Base-by-base conservation (phyloP, 2,888 invertebrate species). In the Drosophila mimica region DNA sequence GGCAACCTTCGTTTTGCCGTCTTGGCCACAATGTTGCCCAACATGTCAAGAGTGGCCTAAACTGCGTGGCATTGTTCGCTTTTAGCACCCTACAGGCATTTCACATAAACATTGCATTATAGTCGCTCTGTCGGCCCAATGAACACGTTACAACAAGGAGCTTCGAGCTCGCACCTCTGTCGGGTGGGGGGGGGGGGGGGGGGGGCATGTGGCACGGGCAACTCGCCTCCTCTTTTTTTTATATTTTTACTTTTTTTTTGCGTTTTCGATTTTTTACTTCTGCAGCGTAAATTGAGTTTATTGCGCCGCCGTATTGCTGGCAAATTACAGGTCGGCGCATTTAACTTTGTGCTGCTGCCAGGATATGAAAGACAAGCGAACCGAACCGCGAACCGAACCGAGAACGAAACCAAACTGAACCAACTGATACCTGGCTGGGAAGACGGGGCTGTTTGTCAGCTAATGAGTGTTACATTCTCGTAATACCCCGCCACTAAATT, bases 261-360 rank as follows among this genome's bases (percentile, higher is more conserved):
- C 4, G 15, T 20, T 20, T 13, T 46, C n/a, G 9, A n/a, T 15
- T 46, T 46, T 8, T 38, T n/a, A n/a, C n/a, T n/a, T 25, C 13
- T 30, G 49, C 83, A 80, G 82, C 78, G 77, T 81, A 83, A 88
- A 88, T 85, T 88, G 83, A 81, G 82, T 82, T 82, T 91, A 87
- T 88, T 83, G 91, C 88, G 88, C 83, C 77, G 90, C 88, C 83
- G 86, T 91, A 87, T 89, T 82, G 82, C 91, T 69, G 78, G 84
- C 81, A 91, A 91, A 91, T 91, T 91, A 91, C 79, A 91, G 91
- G 91, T 88, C 90, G 90, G 90, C 89, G 70, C 82, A 80, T 91
- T 91, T 91, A 91, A 91, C 90, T 91, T 91, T 91, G 91, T 79
- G 81, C 74, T 79, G 81, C 74, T 79, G 82, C 74, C 85, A 85